Conservation (phyloP, 2,797 vertebrate species). For the Semotilus atromaculatus region DNA sequence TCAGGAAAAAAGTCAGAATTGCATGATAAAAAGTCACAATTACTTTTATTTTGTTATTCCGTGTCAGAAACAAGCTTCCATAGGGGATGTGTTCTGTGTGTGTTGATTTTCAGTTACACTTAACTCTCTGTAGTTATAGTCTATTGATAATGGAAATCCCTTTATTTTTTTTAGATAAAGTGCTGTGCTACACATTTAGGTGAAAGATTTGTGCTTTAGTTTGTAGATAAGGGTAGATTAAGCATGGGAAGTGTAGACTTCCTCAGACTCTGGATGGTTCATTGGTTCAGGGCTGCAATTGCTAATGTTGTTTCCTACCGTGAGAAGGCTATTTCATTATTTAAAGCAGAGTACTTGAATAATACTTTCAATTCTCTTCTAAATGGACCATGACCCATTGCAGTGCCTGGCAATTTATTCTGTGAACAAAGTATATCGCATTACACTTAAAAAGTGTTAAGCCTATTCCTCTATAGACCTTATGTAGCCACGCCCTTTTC, state of each 20-base stretch:
- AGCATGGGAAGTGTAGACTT: not conserved
- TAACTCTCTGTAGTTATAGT: not conserved
- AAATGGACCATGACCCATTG: not conserved
- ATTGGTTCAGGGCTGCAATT: not conserved
- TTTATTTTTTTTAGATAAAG: not conserved
- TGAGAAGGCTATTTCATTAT: not conserved
- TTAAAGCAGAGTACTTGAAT: not conserved
- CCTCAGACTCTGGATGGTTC: not conserved
- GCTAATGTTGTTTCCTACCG: not conserved
- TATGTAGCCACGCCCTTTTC: too few species aligned
- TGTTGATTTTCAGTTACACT: not conserved
- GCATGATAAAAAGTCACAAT: not conserved
- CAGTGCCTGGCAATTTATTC: not conserved
- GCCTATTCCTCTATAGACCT: not conserved
- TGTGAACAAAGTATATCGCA: not conserved
- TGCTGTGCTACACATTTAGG: not conserved
- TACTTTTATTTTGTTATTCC: not conserved
- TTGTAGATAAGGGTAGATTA: not conserved
- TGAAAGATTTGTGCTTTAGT: not conserved
- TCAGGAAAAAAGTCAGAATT: not conserved
- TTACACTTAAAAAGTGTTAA: not conserved
- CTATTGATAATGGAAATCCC: not conserved
- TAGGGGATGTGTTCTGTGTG: not conserved
- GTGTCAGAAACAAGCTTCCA: not conserved
- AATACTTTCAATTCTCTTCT: not conserved